Evolutionary conservation across 2,888 invertebrate genomes (phyloP).

Genomic region (Trypoxylon attenuatum): DNA sequence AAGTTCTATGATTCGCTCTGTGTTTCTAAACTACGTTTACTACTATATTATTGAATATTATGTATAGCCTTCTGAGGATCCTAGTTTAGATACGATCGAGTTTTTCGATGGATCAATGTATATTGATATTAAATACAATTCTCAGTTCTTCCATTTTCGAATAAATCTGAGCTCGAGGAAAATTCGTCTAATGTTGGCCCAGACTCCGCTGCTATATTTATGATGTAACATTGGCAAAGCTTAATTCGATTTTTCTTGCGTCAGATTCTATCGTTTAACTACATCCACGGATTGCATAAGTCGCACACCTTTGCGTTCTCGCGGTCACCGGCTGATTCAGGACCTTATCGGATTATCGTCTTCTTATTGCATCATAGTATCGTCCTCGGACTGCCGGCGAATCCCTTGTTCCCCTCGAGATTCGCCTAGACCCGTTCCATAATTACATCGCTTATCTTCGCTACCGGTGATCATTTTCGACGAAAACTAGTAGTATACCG

Average conservation of each 20-base stretch:
- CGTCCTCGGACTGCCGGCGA: too few species aligned
- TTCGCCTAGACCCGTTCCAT: not conserved
- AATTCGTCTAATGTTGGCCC: not conserved
- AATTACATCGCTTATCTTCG: not conserved
- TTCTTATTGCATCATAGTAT: not conserved
- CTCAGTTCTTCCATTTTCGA: too few species aligned
- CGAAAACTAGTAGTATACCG: not conserved
- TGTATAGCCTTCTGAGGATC: too few species aligned
- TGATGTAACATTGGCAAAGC: conserved; percentile 9
- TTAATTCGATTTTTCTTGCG: conserved; percentile 10
- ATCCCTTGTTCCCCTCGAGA: not conserved
- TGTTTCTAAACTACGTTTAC: too few species aligned
- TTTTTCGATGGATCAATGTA: too few species aligned
- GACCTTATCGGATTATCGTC: conserved; percentile 1
- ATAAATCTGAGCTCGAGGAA: too few species aligned
- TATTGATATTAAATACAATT: too few species aligned
- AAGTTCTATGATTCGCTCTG: too few species aligned
- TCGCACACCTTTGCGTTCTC: not conserved
- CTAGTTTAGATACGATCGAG: too few species aligned
- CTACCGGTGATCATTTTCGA: not conserved
- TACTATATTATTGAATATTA: too few species aligned
- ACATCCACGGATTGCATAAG: conserved; percentile 7
- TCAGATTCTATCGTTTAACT: not conserved
- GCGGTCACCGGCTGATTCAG: not conserved
- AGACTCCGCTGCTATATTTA: not conserved